These are phyloP conservation scores for Probosciger aterrimus DNA, from an alignment of 2,113 vertebrate genomes.

Conservation along the genomic window DNA sequence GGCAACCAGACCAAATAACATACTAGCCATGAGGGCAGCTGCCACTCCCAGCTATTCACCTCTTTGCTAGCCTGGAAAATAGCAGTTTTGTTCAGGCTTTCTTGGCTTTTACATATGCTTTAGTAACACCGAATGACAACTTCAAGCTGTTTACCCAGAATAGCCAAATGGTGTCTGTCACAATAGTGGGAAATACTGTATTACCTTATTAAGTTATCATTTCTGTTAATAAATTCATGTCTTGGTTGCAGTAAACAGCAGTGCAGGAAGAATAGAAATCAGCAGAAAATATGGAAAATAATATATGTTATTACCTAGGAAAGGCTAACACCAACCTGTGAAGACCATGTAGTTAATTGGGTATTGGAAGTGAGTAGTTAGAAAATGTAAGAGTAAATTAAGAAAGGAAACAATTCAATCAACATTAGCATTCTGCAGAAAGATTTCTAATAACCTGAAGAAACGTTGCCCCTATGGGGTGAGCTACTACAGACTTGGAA, in stretches of 20 bases:
- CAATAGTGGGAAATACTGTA: slow-evolving; percentile 18
- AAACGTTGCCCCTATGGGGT: background rate
- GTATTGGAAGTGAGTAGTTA: background rate
- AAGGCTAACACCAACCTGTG: background rate
- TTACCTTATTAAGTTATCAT: slow-evolving; percentile 52
- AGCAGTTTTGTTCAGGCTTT: background rate
- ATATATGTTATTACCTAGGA: background rate
- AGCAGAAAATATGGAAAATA: background rate
- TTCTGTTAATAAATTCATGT: slow-evolving; percentile 30
- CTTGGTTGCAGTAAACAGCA: background rate
- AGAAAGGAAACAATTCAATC: background rate
- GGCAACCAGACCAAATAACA: background rate
- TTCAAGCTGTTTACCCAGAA: slow-evolving; percentile 59
- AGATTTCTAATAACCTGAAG: background rate
- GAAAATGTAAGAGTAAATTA: background rate
- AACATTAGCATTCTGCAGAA: background rate
- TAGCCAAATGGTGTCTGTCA: slow-evolving; percentile 50
- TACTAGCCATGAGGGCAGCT: background rate
- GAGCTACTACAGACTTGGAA: background rate
- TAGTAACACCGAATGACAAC: slow-evolving; percentile 17
- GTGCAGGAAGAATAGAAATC: background rate
- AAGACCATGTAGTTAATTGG: background rate
- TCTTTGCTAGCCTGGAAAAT: background rate
- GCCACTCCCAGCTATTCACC: background rate
- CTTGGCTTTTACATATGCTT: slow-evolving; percentile 39